Percentiles rank a stretch among this genome's conserved stretches.
phyloP scores from a whole-genome alignment of 2,113 vertebrate species.

The Trachemys scripta region DNA sequence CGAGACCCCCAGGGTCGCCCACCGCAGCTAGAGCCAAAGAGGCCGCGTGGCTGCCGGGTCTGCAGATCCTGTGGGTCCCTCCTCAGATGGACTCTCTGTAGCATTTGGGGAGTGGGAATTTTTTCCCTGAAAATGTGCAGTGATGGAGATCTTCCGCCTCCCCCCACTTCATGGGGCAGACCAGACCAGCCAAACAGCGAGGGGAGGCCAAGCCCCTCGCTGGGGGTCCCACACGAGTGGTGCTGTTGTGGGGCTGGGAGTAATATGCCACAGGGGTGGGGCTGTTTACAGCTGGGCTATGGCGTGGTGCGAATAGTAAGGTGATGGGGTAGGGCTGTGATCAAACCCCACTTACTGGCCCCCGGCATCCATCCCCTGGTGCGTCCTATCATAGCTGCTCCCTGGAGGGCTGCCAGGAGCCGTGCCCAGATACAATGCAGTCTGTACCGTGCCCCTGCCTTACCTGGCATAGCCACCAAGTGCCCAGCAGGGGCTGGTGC shows the following conservation, averaged over 20 bases:
- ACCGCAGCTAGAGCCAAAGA: not conserved
- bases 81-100: not conserved
- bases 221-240: not conserved
- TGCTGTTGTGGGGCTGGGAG: no score
- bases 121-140: not conserved
- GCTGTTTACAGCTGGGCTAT: conserved; percentile 63
- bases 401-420: conserved; percentile 57
- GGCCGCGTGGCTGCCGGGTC: not conserved
- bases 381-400: not conserved
- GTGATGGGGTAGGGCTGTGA: conserved; percentile 39
- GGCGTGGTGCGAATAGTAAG: conserved; percentile 13
- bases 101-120: not conserved
- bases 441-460: not conserved
- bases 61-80: not conserved
- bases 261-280: not conserved
- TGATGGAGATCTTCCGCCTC: conserved; percentile 29
- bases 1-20: not conserved
- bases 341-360: conserved; percentile 61
- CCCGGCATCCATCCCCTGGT: conserved; percentile 69
- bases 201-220: not conserved
- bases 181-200: not conserved
- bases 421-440: conserved; percentile 50
- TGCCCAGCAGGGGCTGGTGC: not conserved
- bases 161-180: conserved; percentile 17
- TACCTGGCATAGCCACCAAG: not conserved